Percentiles rank a stretch among this genome's conserved stretches.
These are phyloP conservation scores for Tipula unca DNA, from an alignment of 2,888 invertebrate genomes.

Conservation along the genomic window DNA sequence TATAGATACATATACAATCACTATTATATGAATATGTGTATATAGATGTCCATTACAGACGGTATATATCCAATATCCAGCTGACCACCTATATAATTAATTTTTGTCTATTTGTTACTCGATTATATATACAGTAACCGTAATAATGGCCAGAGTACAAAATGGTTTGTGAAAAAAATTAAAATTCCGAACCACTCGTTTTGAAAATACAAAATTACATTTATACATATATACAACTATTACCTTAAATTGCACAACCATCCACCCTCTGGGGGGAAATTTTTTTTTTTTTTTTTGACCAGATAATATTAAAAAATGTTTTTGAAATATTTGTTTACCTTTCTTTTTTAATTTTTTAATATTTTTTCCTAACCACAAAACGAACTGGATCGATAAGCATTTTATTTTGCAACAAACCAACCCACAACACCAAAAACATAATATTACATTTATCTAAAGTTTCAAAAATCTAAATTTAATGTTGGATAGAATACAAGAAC, in stretches of 20 bases:
- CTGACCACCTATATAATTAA: neutral
- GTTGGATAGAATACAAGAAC: neutral
- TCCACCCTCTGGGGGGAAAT: neutral
- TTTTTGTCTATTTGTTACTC: neutral
- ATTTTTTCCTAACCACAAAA: neutral
- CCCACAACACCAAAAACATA: neutral
- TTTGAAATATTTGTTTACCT: neutral
- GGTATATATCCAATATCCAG: neutral
- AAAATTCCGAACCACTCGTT: neutral
- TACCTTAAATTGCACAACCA: neutral
- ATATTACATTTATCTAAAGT: neutral
- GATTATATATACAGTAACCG: neutral
- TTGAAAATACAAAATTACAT: neutral
- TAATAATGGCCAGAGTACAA: neutral
- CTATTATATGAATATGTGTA: too few species aligned
- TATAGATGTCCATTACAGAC: neutral
- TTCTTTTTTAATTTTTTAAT: neutral
- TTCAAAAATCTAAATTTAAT: neutral
- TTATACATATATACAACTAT: neutral
- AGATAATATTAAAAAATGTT: neutral
- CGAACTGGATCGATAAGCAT: neutral
- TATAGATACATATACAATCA: too few species aligned
- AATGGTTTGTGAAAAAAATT: neutral
- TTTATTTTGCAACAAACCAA: neutral
- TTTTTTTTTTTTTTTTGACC: too few species aligned